Conservation (phyloP, 2,797 vertebrate genomes). For the Scomberomorus guttatus region DNA sequence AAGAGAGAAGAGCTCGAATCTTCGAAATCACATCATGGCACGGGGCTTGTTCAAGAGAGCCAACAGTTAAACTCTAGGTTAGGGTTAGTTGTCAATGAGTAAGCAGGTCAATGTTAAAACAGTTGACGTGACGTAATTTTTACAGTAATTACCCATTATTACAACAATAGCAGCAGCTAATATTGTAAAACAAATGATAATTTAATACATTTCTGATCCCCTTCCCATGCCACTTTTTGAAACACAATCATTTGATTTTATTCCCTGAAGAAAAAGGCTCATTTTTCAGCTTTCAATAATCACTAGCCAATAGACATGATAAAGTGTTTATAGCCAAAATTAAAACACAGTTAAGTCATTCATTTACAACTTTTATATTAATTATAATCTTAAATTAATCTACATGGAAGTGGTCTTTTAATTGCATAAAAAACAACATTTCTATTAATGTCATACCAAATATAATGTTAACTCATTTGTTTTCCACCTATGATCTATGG, state of each 20-base stretch:
- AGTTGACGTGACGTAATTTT: not conserved
- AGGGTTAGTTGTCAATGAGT: not conserved
- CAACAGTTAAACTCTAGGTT: not conserved
- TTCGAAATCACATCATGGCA: conserved; percentile 9
- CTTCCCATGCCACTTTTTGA: not conserved
- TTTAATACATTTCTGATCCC: no score
- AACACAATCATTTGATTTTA: not conserved
- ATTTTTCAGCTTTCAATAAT: not conserved
- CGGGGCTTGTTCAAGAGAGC: not conserved
- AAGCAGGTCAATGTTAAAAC: not conserved
- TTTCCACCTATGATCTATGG: no score
- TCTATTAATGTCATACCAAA: no score
- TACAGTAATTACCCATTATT: not conserved
- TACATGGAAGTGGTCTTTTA: not conserved
- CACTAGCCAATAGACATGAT: not conserved
- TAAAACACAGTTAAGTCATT: not conserved
- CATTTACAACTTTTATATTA: not conserved
- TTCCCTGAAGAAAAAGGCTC: no score
- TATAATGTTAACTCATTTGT: no score
- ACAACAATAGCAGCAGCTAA: not conserved
- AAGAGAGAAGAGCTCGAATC: conserved; percentile 27
- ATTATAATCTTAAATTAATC: not conserved
- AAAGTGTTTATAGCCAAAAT: not conserved
- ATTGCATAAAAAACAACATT: not conserved
- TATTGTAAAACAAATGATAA: not conserved